Conservation (phyloP, 2,888 invertebrate genomes). For the Sabellastarte sp. region DNA sequence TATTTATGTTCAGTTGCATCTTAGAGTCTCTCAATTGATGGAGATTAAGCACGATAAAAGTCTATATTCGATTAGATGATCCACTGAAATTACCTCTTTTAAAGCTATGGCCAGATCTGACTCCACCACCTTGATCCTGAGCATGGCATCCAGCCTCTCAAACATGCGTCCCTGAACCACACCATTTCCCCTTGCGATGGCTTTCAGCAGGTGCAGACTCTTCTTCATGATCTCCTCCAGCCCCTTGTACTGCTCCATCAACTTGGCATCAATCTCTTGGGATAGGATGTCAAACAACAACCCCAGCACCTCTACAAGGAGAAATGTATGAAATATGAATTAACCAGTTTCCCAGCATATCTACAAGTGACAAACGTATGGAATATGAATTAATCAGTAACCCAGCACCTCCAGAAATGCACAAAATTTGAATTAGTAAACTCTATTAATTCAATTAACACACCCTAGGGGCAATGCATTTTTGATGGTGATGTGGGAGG, state of each 20-base stretch:
- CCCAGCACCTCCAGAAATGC: background rate
- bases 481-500: too few species aligned
- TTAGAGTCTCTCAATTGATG: too few species aligned
- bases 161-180: conserved; percentile 37
- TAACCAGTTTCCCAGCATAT: too few species aligned
- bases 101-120: conserved; percentile 35
- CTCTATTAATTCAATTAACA: too few species aligned
- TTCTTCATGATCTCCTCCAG: conserved; percentile 34
- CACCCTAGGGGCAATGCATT: too few species aligned
- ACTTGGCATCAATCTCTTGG: conserved; percentile 35
- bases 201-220: conserved; percentile 30
- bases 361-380: too few species aligned
- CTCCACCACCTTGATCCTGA: conserved; percentile 36
- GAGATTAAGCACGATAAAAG: too few species aligned
- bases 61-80: too few species aligned
- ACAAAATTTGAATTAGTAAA: too few species aligned
- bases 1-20: too few species aligned
- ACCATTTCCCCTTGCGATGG: conserved; percentile 35
- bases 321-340: too few species aligned
- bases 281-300: conserved; percentile 41
- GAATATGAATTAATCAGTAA: conserved; percentile 1
- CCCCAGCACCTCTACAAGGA: conserved; percentile 32
- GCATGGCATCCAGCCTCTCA: conserved; percentile 34
- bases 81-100: conserved; percentile 38
- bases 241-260: conserved; percentile 41